These are phyloP conservation scores for Cydia amplana DNA, from an alignment of 1,140 invertebrate species.

Conservation along the genomic window DNA sequence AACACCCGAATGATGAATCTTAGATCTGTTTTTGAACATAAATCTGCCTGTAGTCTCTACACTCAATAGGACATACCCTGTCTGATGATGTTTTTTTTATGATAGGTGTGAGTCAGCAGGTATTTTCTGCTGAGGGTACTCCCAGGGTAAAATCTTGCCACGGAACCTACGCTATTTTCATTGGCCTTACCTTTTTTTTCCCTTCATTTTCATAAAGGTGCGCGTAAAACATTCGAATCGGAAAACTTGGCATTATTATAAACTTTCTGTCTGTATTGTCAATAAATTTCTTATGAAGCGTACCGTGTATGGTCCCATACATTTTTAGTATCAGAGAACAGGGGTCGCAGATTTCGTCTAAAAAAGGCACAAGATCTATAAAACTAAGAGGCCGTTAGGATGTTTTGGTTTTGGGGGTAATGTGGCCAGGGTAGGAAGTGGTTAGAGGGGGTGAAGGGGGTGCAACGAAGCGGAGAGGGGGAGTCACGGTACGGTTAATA, in stretches of 20 bases:
- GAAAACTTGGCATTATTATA: neutral
- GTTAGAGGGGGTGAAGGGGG: conserved; percentile 11
- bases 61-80: too few species aligned
- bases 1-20: neutral
- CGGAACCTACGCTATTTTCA: neutral
- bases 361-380: neutral
- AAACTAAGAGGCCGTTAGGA: neutral
- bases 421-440: conserved; percentile 23
- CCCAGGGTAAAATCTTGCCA: too few species aligned
- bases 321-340: conserved; percentile 8
- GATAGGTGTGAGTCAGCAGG: too few species aligned
- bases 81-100: too few species aligned
- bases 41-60: too few species aligned
- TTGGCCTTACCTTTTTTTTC: neutral
- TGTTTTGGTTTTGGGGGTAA: conserved; percentile 6
- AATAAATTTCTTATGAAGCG: conserved; percentile 1
- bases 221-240: neutral
- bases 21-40: neutral
- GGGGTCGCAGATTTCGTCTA: neutral
- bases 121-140: too few species aligned
- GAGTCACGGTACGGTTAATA: conserved; percentile 1
- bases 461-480: conserved; percentile 10
- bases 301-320: conserved; percentile 3
- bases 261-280: conserved; percentile 10
- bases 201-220: conserved; percentile 6